Conservation (phyloP, 2,888 invertebrate species). For the Lithophane socia region DNA sequence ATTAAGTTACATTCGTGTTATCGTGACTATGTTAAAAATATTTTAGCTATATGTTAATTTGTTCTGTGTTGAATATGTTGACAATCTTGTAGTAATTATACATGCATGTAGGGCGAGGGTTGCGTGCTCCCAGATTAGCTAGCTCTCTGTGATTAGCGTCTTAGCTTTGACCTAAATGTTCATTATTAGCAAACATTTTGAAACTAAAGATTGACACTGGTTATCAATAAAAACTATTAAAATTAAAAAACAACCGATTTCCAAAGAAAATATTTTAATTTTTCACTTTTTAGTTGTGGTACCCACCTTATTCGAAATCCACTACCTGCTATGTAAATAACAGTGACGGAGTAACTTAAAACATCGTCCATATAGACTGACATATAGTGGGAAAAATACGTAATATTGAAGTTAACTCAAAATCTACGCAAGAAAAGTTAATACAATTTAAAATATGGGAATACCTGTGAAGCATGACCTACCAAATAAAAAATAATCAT, state of each 20-base stretch:
- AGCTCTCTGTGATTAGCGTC: conserved; percentile 7
- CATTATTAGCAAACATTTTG: neutral
- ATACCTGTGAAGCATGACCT: too few relatives aligned
- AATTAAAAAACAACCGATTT: neutral
- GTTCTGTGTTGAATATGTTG: conserved; percentile 21
- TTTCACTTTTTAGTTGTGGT: too few relatives aligned
- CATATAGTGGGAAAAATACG: too few relatives aligned
- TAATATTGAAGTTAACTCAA: too few relatives aligned
- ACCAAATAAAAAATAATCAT: too few relatives aligned
- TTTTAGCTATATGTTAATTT: conserved; percentile 34
- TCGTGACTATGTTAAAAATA: conserved; percentile 54
- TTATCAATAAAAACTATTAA: neutral
- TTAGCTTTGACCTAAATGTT: conserved; percentile 37
- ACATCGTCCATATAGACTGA: too few relatives aligned
- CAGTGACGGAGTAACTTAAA: too few relatives aligned
- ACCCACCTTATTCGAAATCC: too few relatives aligned
- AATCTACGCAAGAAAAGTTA: too few relatives aligned
- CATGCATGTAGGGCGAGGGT: conserved; percentile 11
- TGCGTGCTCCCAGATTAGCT: conserved; percentile 2
- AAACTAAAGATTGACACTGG: neutral
- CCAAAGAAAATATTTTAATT: too few relatives aligned
- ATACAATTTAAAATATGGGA: too few relatives aligned
- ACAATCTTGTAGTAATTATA: conserved; percentile 23
- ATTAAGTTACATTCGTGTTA: conserved; percentile 53
- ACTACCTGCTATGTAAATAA: too few relatives aligned